A percentile compares a stretch with the other conserved stretches of the same genome.
Evolutionary conservation across 2,888 invertebrate genomes (phyloP).

Genomic region (Orchesellides sinensis): DNA sequence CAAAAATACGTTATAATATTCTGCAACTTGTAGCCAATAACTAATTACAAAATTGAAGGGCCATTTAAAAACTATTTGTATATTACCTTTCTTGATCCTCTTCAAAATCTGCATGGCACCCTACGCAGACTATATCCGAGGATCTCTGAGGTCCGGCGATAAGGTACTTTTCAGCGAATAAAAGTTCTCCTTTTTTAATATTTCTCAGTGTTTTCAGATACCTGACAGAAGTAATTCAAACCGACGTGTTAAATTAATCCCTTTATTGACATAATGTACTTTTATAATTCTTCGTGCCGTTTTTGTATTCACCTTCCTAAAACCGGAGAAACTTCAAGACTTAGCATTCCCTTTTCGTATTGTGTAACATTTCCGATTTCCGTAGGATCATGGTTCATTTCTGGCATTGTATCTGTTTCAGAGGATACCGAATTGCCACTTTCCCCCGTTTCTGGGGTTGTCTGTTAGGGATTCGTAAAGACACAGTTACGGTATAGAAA

Average conservation of each 20-base stretch:
- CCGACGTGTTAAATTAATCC: neutral
- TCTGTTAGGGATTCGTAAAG: neutral
- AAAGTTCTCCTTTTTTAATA: constrained; percentile 67
- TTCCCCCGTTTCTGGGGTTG: neutral
- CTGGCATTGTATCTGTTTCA: neutral
- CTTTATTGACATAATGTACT: too few species aligned
- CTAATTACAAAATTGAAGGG: too few species aligned
- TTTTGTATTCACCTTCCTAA: constrained; percentile 62
- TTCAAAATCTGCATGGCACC: constrained; percentile 74
- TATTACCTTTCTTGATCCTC: constrained; percentile 77
- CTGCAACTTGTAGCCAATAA: neutral
- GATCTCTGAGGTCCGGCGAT: constrained; percentile 74
- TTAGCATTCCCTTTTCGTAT: constrained; percentile 37
- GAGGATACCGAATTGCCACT: neutral
- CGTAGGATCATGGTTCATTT: constrained; percentile 7
- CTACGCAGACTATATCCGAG: constrained; percentile 74
- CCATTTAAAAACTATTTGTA: too few species aligned
- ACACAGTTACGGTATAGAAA: neutral
- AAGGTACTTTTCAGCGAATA: constrained; percentile 75
- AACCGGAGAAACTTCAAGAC: constrained; percentile 66
- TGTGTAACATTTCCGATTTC: constrained; percentile 20
- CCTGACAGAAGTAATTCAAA: constrained; percentile 34
- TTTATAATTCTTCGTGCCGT: too few species aligned
- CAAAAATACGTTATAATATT: constrained; percentile 1
- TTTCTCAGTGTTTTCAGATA: constrained; percentile 66